Base-by-base conservation (phyloP, 2,888 invertebrate species). In the Plagodis pulveraria region DNA sequence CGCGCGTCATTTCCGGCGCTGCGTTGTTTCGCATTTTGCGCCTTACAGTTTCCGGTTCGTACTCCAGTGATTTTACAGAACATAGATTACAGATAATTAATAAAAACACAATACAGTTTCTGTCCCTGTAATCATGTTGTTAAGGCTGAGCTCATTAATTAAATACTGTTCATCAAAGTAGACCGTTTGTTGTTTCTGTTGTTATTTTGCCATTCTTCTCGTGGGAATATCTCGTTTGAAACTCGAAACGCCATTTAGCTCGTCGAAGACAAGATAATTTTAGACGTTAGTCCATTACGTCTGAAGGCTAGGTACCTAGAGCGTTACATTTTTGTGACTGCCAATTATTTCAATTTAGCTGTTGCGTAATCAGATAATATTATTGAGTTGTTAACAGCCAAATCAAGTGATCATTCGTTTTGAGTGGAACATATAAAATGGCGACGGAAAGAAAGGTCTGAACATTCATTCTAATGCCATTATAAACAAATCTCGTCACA, bases 1-100 rank as follows among this genome's bases (percentile, higher is more conserved):
- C 58, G 61, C 71, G 71, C 82, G 81, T 83, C 83, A 82, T 75
- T 78, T 83, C 83, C 83, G 80, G 67, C 66, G 70, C 65, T 71
- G 76, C 76, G 74, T 77, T 74, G 75, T 76, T 76, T 69, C 75
- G 67, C 76, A 71, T 72, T 67, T 73, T 73, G 73, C 73, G 72
- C 74, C 58, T 71, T 74, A 76, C 71, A 66, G 71, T 74, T 78
- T 81, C 81, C 80, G 77, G 74, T 72, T 68, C 44, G 51, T 70
- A 55, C 56, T 66, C 40, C 48, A 56, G 51, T 42, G 51, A 62
- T 55, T 59, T 41, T 41, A 52, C 11, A 50, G 11, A 38, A 54
- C 12, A 9, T 33, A 9, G 8, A 34, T 34, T 54, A 50, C 11
- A 36, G 6, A 7, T 36, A 0, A 36, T 36, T 22, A 8, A 7